Conservation (phyloP, 1,140 invertebrate genomes). For the Eriosoma lanigerum region DNA sequence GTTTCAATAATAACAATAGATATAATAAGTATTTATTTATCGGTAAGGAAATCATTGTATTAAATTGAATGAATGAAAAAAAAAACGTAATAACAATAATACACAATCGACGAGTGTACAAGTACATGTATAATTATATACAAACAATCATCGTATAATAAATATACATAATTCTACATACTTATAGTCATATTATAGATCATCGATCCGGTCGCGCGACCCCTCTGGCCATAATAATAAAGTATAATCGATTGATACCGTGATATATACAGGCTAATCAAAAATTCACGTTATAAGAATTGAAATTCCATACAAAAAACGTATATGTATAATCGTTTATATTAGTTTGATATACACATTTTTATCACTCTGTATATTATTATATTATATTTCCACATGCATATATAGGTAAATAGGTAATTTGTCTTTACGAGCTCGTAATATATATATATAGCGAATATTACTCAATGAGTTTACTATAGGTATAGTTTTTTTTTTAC, state of each 20-base stretch:
- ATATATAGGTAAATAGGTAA: background rate
- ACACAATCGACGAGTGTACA: slow-evolving; percentile 5
- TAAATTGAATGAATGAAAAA: slow-evolving; percentile 3
- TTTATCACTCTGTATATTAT: too few relatives aligned
- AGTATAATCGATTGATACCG: too few relatives aligned
- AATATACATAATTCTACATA: background rate
- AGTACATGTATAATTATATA: background rate
- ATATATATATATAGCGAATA: background rate
- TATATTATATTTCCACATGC: background rate
- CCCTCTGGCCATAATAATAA: slow-evolving; percentile 11
- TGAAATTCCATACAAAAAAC: too few relatives aligned
- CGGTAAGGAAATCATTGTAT: slow-evolving; percentile 3
- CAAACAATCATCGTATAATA: background rate
- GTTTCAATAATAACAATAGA: background rate
- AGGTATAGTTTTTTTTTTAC: slow-evolving; percentile 11
- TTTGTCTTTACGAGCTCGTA: background rate
- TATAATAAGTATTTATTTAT: background rate
- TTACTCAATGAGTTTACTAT: slow-evolving; percentile 6
- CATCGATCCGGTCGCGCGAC: slow-evolving; percentile 17
- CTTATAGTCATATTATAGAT: too few relatives aligned
- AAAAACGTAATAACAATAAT: slow-evolving; percentile 35
- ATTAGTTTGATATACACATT: too few relatives aligned
- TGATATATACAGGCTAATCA: too few relatives aligned
- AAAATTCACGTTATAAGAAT: too few relatives aligned
- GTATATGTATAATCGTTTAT: too few relatives aligned